Evolutionary conservation across 2,113 vertebrate species (phyloP), one percentile per base, ranked within the genome.

Genomic region (Grantiella picta): DNA sequence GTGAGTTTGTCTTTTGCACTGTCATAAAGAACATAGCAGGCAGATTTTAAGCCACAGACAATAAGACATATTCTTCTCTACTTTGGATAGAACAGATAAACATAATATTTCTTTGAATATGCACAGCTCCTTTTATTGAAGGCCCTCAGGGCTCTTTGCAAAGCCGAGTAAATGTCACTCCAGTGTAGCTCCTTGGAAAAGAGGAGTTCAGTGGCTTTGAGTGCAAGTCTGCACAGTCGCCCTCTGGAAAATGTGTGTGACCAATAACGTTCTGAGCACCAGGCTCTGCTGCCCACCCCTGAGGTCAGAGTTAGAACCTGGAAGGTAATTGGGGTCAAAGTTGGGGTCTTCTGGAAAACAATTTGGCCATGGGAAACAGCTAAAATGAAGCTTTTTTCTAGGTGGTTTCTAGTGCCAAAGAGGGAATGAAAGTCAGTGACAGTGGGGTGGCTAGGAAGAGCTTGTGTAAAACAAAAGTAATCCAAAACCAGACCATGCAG

Each of bases 381-480:
- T 52, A n/a, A 94, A 92, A 70, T 28, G 9, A 84, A 33, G 22
- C 45, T 49, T 86, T 80, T 47, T 89, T 42, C 71, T 49, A 78
- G 36, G 17, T 79, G 10, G 8, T 76, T 95, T 82, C 65, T 75
- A 84, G 40, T 31, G 22, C 31, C 15, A 23, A 10, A 6, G 21
- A 64, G 25, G 49, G 73, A 88, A 92, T 13, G 2, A 60, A 90
- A 54, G 31, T 57, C 77, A 66, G 50, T 5, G 61, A 76, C 28
- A 69, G 5, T 15, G 7, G 31, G 69, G 36, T 54, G 53, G 73
- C 65, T 70, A 64, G 28, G 24, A 83, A 0, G 0, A 90, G 45
- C 44, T 84, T 81, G 44, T 47, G n/a, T 42, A 86, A 81, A 96
- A 92, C 56, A 68, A 72, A 94, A 76, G 66, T 90, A 82, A 89